Conservation (phyloP, 2,797 vertebrate species). For the Chelon labrosus region DNA sequence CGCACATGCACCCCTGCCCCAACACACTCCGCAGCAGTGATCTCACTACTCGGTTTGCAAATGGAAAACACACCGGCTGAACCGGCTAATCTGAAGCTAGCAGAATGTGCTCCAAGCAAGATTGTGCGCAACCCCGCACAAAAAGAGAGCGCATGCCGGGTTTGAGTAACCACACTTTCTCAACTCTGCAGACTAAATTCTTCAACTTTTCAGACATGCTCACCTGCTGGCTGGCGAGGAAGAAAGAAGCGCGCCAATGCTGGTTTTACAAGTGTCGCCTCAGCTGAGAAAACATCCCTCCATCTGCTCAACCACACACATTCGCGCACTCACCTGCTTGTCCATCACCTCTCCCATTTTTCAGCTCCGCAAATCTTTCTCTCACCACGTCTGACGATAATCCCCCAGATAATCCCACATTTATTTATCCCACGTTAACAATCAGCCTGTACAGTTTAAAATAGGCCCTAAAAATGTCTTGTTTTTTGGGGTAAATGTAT, state of each 20-base stretch:
- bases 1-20: conserved; percentile 4
- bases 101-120: too few species aligned
- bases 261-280: conserved; percentile 21
- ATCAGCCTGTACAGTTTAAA: conserved; percentile 16
- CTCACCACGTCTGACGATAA: conserved; percentile 14
- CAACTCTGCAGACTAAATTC: conserved; percentile 6
- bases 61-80: conserved; percentile 26
- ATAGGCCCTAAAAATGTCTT: background rate
- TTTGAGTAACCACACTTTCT: background rate
- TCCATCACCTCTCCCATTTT: conserved; percentile 27
- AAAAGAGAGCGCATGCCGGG: background rate
- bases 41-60: conserved; percentile 16
- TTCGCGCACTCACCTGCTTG: conserved; percentile 27
- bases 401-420: conserved; percentile 12
- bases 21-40: background rate
- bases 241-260: conserved; percentile 23
- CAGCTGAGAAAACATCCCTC: conserved; percentile 76
- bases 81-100: conserved; percentile 8
- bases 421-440: conserved; percentile 23
- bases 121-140: too few species aligned
- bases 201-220: conserved; percentile 2
- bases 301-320: conserved; percentile 43
- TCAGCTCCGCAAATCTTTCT: conserved; percentile 22
- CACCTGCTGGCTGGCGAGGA: background rate
- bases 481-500: background rate